These are phyloP conservation scores for Cyanoderma ruficeps DNA, from an alignment of 2,113 vertebrate genomes.

Conservation along the genomic window DNA sequence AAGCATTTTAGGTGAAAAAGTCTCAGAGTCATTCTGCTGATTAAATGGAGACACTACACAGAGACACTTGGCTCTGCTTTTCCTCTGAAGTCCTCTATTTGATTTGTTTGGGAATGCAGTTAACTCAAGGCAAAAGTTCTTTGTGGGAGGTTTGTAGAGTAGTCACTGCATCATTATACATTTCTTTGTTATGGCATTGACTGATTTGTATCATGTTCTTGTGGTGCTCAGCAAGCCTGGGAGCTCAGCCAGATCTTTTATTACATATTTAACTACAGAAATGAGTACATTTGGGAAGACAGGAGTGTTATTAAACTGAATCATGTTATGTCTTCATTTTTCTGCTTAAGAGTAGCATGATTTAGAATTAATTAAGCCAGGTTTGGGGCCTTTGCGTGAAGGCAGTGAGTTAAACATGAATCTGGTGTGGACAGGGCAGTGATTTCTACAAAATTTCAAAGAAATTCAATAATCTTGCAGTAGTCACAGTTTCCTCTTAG, in stretches of 20 bases:
- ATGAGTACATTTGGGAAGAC: background rate
- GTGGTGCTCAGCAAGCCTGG: background rate
- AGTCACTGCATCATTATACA: background rate
- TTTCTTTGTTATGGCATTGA: background rate
- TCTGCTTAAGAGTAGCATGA: background rate
- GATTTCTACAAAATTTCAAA: background rate
- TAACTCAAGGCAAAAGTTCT: background rate
- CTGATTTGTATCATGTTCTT: constrained; percentile 17
- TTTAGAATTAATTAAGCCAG: background rate
- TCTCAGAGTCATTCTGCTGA: background rate
- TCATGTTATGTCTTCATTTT: background rate
- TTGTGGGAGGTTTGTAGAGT: constrained; percentile 1
- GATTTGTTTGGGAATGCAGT: background rate
- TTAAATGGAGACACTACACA: background rate
- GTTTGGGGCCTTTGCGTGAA: background rate
- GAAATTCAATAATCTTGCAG: background rate
- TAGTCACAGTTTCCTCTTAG: background rate
- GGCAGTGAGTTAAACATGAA: background rate
- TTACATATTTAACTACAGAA: constrained; percentile 5
- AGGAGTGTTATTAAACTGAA: background rate
- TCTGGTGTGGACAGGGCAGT: background rate
- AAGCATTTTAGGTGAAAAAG: background rate
- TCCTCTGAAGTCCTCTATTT: background rate
- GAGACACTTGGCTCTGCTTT: background rate
- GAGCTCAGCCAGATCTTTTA: background rate